Conservation (phyloP, 2,888 invertebrate species). For the Nomada fabriciana region DNA sequence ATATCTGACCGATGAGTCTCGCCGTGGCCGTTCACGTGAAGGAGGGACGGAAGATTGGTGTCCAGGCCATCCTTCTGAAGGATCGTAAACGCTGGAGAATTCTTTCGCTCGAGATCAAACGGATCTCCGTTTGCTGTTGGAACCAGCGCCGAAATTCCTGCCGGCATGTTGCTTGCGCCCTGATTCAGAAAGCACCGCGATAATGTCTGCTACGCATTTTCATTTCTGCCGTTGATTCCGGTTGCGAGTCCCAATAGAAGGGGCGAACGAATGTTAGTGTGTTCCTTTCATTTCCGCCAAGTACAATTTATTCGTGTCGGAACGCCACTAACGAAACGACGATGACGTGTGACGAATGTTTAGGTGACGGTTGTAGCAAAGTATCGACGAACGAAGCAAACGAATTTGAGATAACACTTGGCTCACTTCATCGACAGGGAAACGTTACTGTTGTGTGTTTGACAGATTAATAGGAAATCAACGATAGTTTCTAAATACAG, state of each 20-base stretch:
- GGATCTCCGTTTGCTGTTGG: constrained; percentile 60
- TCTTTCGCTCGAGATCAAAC: constrained; percentile 69
- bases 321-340: too few relatives aligned
- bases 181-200: neutral
- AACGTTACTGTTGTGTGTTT: neutral
- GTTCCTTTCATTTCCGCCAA: too few relatives aligned
- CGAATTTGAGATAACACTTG: neutral
- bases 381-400: too few relatives aligned
- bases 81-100: constrained; percentile 78
- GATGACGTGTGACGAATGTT: too few relatives aligned
- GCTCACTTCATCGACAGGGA: neutral
- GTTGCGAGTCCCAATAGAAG: too few relatives aligned
- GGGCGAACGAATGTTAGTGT: too few relatives aligned
- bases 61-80: constrained; percentile 78
- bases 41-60: constrained; percentile 76
- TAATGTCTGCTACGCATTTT: neutral
- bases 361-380: too few relatives aligned
- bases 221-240: too few relatives aligned
- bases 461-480: too few relatives aligned
- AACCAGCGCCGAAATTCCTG: constrained; percentile 78
- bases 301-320: too few relatives aligned
- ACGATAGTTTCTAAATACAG: too few relatives aligned
- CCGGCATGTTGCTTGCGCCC: constrained; percentile 73
- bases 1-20: constrained; percentile 16
- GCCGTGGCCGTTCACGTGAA: constrained; percentile 72